A percentile compares a stretch with the other conserved stretches of the same genome.
Conservation (phyloP, 1,140 invertebrate genomes). For the Tribolium castaneum region DNA sequence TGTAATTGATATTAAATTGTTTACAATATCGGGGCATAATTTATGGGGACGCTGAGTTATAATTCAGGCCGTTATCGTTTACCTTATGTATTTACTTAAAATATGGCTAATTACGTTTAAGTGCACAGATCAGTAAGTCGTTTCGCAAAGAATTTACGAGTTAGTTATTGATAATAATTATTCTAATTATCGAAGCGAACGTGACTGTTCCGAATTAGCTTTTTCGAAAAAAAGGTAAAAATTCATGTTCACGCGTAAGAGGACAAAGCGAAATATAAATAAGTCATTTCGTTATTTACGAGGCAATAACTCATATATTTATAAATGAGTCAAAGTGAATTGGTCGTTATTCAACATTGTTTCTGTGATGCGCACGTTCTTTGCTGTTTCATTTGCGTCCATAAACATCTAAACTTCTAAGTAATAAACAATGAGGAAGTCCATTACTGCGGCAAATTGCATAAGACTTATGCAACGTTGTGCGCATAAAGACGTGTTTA, state of each 20-base stretch:
- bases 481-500: background rate
- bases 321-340: constrained; percentile 56
- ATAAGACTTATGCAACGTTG: constrained; percentile 8
- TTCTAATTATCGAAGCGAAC: background rate
- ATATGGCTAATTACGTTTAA: background rate
- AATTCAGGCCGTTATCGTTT: constrained; percentile 2
- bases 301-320: constrained; percentile 52
- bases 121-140: constrained; percentile 16
- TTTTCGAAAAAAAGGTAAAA: background rate
- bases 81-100: background rate
- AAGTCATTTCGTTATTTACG: constrained; percentile 55
- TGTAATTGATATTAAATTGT: constrained; percentile 2
- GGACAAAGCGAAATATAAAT: constrained; percentile 53
- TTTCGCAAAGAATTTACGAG: background rate
- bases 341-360: constrained; percentile 58
- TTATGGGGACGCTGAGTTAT: background rate
- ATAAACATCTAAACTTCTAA: constrained; percentile 42
- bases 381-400: constrained; percentile 44
- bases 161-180: constrained; percentile 20
- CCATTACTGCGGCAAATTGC: constrained; percentile 38
- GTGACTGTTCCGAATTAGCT: background rate
- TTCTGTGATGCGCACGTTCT: constrained; percentile 55
- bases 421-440: constrained; percentile 48
- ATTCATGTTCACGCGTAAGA: constrained; percentile 38
- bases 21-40: background rate